Conservation (phyloP, 2,888 invertebrate species). For the Eupithecia insigniata region DNA sequence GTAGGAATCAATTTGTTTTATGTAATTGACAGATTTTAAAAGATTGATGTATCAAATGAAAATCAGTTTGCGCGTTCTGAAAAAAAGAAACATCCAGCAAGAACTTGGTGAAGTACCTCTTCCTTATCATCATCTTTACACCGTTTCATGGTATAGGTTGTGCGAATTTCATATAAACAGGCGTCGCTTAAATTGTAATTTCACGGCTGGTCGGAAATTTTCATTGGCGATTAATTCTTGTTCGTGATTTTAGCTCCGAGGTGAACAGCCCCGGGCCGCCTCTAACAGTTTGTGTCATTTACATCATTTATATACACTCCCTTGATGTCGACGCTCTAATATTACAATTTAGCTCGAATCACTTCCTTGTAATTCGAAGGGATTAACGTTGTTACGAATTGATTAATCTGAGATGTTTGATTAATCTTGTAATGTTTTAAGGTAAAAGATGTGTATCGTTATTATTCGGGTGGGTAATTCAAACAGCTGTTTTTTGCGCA, state of each 20-base stretch:
- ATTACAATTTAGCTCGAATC: constrained; percentile 44
- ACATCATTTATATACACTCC: constrained; percentile 52
- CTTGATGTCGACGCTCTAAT: constrained; percentile 45
- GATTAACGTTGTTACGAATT: constrained; percentile 10
- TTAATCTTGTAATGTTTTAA: not conserved
- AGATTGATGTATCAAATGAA: not conserved
- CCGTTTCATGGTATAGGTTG: constrained; percentile 30
- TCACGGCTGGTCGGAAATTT: constrained; percentile 79
- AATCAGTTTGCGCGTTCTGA: not conserved
- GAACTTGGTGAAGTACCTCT: not conserved
- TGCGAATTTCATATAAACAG: constrained; percentile 61
- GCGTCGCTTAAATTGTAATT: constrained; percentile 79
- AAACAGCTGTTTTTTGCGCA: constrained; percentile 31
- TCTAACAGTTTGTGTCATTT: constrained; percentile 55
- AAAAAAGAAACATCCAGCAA: constrained; percentile 1
- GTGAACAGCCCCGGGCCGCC: constrained; percentile 52
- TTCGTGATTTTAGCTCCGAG: constrained; percentile 67
- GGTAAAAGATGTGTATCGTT: constrained; percentile 8
- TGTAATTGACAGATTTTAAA: not conserved
- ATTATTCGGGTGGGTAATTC: constrained; percentile 12
- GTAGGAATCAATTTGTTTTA: constrained; percentile 20
- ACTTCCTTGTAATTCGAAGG: constrained; percentile 39
- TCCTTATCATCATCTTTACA: not conserved
- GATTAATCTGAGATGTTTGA: not conserved
- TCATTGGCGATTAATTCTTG: constrained; percentile 80